Evolutionary conservation across 2,113 vertebrate genomes (phyloP).

Genomic region (Myotis brandtii): DNA sequence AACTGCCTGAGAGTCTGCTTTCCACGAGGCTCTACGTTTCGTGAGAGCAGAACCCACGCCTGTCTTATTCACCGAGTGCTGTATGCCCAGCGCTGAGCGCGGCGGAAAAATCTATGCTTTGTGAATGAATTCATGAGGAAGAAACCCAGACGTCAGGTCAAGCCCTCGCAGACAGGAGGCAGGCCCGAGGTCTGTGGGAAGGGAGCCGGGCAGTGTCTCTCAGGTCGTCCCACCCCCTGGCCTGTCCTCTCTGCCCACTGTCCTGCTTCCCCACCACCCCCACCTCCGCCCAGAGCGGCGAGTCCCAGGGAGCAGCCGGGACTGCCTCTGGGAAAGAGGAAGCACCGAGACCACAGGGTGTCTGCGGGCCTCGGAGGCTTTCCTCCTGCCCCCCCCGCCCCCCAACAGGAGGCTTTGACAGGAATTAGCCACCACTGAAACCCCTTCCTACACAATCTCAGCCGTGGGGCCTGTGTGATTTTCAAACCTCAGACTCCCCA

Average conservation of each 20-base stretch:
- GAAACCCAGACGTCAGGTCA: background rate
- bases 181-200: background rate
- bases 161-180: background rate
- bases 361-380: background rate
- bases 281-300: background rate
- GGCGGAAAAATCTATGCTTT: background rate
- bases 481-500: background rate
- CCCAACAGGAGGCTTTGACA: background rate
- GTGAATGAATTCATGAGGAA: background rate
- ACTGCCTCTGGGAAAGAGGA: background rate
- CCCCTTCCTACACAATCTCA: background rate
- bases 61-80: background rate
- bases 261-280: background rate
- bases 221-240: background rate
- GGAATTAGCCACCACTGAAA: background rate
- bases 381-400: background rate
- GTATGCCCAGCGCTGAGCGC: background rate
- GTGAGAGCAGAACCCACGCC: background rate
- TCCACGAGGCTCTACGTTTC: background rate
- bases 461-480: background rate
- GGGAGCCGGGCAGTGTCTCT: background rate
- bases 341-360: background rate
- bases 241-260: background rate
- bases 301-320: background rate
- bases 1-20: background rate